Percentiles rank a stretch among this genome's conserved stretches.
phyloP scores from a whole-genome alignment of 2,888 invertebrate species.

The Pinctada fucata region DNA sequence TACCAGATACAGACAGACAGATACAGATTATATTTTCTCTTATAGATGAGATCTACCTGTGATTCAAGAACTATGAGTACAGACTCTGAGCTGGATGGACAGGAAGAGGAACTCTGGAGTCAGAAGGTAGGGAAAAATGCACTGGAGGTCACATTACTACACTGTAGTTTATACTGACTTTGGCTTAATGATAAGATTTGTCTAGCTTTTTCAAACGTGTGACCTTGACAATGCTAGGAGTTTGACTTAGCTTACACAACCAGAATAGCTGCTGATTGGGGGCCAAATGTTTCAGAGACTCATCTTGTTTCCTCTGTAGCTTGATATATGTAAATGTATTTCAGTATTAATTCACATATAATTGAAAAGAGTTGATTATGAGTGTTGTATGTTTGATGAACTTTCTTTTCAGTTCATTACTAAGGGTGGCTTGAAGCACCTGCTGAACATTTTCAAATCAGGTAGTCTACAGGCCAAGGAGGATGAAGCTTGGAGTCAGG shows the following conservation, averaged over 20 bases:
- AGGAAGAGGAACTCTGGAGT: slow-evolving; percentile 69
- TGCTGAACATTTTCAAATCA: slow-evolving; percentile 94
- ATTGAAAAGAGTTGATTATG: too few species aligned
- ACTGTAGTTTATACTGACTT: too few species aligned
- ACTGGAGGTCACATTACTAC: background rate
- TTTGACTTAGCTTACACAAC: too few species aligned
- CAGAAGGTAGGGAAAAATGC: slow-evolving; percentile 51
- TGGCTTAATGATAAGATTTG: too few species aligned
- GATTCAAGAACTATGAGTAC: slow-evolving; percentile 55
- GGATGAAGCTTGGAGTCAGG: slow-evolving; percentile 83
- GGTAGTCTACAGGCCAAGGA: slow-evolving; percentile 85
- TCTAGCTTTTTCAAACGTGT: too few species aligned
- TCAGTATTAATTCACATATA: too few species aligned
- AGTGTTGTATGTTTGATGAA: background rate
- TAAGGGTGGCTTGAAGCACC: slow-evolving; percentile 90
- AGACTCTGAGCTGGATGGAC: slow-evolving; percentile 61
- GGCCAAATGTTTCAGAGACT: background rate
- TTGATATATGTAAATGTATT: too few species aligned
- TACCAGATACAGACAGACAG: too few species aligned
- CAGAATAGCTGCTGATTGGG: background rate
- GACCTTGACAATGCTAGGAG: too few species aligned
- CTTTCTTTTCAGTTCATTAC: slow-evolving; percentile 83
- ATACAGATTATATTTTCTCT: slow-evolving; percentile 10
- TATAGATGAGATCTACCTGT: slow-evolving; percentile 59
- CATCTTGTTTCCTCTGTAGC: background rate